These are phyloP conservation scores for Phacellophora camtschatica DNA, from an alignment of 30 jellyfish, hydroid and myxozoan genomes.

Conservation along the genomic window DNA sequence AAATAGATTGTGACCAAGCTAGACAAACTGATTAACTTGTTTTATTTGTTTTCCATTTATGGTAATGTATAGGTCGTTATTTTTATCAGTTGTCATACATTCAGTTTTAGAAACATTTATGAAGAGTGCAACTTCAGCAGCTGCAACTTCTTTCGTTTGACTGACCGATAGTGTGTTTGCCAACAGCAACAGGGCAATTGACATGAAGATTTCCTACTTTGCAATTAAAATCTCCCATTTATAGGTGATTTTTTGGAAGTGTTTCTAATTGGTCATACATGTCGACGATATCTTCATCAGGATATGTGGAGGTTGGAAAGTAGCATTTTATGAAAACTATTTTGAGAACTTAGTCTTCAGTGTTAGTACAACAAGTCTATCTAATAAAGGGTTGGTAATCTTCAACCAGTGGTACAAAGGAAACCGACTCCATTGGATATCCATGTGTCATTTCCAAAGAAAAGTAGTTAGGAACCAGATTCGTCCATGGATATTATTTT, in stretches of 20 bases:
- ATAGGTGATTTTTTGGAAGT: neutral
- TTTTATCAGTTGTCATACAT: too few species aligned
- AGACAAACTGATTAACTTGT: too few species aligned
- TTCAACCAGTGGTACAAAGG: neutral
- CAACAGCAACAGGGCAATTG: neutral
- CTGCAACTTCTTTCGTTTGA: too few species aligned
- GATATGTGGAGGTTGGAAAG: conserved; percentile 14
- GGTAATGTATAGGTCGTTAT: too few species aligned
- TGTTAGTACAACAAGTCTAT: neutral
- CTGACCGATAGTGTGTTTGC: neutral
- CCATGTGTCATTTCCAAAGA: neutral
- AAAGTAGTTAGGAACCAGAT: neutral
- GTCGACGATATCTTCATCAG: conserved; percentile 20
- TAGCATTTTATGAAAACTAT: neutral
- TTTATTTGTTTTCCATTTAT: too few species aligned
- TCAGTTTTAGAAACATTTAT: too few species aligned
- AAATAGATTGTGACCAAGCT: too few species aligned
- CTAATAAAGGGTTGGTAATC: neutral
- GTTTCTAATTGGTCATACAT: neutral
- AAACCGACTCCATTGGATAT: neutral
- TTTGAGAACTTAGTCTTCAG: neutral
- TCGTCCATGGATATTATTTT: neutral
- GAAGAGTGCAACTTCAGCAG: too few species aligned
- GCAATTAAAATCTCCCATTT: conserved; percentile 13
- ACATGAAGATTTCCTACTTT: neutral